Evolutionary conservation across 2,888 invertebrate genomes (phyloP), one percentile per base, ranked within the genome.

Genomic region (Cinara cedri): DNA sequence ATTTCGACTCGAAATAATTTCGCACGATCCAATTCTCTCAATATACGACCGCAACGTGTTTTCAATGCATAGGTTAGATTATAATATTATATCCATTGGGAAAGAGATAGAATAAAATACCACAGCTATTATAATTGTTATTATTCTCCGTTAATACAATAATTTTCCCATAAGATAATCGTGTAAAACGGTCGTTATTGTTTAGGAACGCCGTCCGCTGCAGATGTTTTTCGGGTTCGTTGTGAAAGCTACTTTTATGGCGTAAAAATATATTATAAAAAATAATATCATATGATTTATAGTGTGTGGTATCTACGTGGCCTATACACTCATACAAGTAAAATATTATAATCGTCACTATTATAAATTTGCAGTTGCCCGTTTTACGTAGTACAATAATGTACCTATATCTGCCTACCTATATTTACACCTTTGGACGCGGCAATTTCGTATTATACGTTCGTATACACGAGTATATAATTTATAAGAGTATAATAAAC

Each of bases 11-110:
- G 14, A 4, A n/a, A n/a, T n/a, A n/a, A 44, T 51, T 72, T 72
- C 72, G 14, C 72, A 72, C 72, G 72, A 51, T 72, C 60, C 49
- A 34, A 72, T 72, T 72, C 8, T 62, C 34, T 34, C 34, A 14
- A 34, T n/a, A n/a, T 26, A 14, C 10, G 26, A 34, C 60, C 46
- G 26, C 46, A 19, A 49, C 14, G n/a, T 3, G 19, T 70, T 51
- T 70, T 34, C 14, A 13, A 14, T 65, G 44, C 44, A 65, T 11
- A 65, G 13, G 24, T n/a, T n/a, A n/a, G n/a, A n/a, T n/a, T n/a
- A n/a, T n/a, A n/a, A n/a, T n/a, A n/a, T 4, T 13, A 55, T 55
- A 19, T 3, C 1, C 46, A 46, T 44, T 26, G 57, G 57, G 57
- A 57, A 57, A 72, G 24, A n/a, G 3, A 68, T 68, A 46, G 24